phyloP scores from a whole-genome alignment of 1,140 invertebrate genomes.

The Bursaphelenchus mucronatus region DNA sequence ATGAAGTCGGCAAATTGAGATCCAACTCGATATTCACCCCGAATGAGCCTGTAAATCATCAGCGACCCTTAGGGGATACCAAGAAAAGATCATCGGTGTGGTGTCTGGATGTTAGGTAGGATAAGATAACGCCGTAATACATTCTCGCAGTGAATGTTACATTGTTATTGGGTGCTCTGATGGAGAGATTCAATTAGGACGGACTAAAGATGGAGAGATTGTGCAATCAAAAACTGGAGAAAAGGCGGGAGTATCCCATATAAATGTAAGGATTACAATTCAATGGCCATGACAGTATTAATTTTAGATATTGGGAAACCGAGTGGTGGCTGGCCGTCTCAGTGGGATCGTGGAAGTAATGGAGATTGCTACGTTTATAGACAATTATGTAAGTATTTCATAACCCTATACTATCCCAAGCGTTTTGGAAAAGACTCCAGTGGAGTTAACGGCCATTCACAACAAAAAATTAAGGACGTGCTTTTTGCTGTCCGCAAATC shows the following conservation, averaged over 20 bases:
- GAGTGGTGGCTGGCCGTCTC: slow-evolving; percentile 16
- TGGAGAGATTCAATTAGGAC: slow-evolving; percentile 21
- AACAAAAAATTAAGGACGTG: too few species aligned
- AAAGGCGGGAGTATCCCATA: slow-evolving; percentile 16
- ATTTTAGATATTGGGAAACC: slow-evolving; percentile 15
- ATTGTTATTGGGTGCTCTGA: slow-evolving; percentile 31
- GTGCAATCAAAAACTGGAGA: neutral
- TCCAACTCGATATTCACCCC: neutral
- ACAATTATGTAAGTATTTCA: neutral
- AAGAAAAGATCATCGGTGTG: slow-evolving; percentile 23
- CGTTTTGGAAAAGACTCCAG: too few species aligned
- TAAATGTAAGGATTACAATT: slow-evolving; percentile 17
- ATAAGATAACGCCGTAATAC: slow-evolving; percentile 17
- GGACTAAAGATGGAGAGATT: slow-evolving; percentile 1
- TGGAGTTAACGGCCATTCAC: too few species aligned
- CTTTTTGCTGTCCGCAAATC: too few species aligned
- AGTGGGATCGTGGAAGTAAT: slow-evolving; percentile 28
- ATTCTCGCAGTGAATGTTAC: slow-evolving; percentile 24
- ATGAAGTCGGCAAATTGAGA: slow-evolving; percentile 1
- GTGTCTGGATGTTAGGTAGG: slow-evolving; percentile 32
- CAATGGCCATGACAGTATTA: neutral
- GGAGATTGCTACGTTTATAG: slow-evolving; percentile 4
- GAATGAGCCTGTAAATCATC: slow-evolving; percentile 17
- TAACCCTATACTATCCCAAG: too few species aligned
- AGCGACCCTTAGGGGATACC: too few species aligned